Evolutionary conservation across 2,888 invertebrate genomes (phyloP), one percentile per base, ranked within the genome.

Genomic region (Meiosimyza platycephala): DNA sequence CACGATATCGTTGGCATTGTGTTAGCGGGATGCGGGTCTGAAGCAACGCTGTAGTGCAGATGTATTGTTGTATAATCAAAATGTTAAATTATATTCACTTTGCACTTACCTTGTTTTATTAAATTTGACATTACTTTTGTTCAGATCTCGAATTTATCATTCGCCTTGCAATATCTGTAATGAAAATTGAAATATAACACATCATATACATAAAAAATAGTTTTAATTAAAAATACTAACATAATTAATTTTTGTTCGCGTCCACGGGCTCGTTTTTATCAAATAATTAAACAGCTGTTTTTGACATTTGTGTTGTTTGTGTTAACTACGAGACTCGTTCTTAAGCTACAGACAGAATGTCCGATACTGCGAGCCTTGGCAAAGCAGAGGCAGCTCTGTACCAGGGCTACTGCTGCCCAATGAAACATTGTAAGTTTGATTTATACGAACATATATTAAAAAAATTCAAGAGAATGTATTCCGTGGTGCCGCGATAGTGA

Each of bases 1-100:
- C 92, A 28, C 93, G 89, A 84, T 90, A 93, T 78, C 95, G 89
- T 82, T 91, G 91, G 7, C 90, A 89, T 79, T 92, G 86, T 16
- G 89, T 75, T n/a, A 90, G 82, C 0, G 89, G 88, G 5, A 85
- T 73, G 11, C 79, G 78, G 54, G 63, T 63, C n/a, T 70, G 70
- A 15, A 70, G 70, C 22, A 70, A n/a, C 15, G 22, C 70, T 70
- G 11, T 40, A 40, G 9, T 40, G 9, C 9, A 40, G 40, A 40
- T 9, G 9, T 1, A 40, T 40, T 1, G 40, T 67, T 67, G 67
- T 67, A 57, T 67, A 67, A 67, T 57, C 67, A 57, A 55, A 16
- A 28, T 6, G 9, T 40, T 40, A 2, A 40, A 9, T 40, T 9
- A 40, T 9, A 40, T 28, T 28, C 40, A 40, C 6, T 9, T 40